Base-by-base conservation (phyloP, 2,888 invertebrate species). In the Imbricaverruca yamaguchii region DNA sequence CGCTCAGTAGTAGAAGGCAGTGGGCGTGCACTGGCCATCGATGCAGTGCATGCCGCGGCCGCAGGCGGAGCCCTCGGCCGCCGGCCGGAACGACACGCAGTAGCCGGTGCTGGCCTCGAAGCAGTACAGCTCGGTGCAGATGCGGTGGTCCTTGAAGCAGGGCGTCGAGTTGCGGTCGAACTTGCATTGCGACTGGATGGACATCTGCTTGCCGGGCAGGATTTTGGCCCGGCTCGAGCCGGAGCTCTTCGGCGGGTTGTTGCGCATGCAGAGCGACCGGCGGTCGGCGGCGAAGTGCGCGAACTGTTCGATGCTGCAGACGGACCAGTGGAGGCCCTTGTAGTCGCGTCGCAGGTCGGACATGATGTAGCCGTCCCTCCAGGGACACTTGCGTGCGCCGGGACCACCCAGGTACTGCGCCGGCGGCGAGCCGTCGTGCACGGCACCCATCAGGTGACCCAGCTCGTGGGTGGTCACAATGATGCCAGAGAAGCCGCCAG, bases 51-150 rank as follows among this genome's bases (percentile, higher is more conserved):
- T 57, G 56, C 79, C 79, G 11, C 57, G n/a, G 57, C 81, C 74
- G 57, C 81, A 81, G n/a, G 67, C 13, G 23, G 74, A 81, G 55
- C 81, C 81, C 74, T 81, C 81, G 21, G 81, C 81, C 18, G 81
- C 81, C 74, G 81, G 81, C n/a, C 81, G 65, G 56, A 18, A 56
- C 53, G 81, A 81, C 53, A 81, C 53, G 74, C 81, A 81, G 69
- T n/a, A 56, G 59, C 81, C 74, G 25, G 21, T 67, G 21, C n/a
- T 9, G 4, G 18, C 23, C 25, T 74, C 25, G 59, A 21, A 81
- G 57, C 74, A 74, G 57, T 39, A 74, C 6, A 80, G 81, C 74
- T 81, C 69, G 56, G 74, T 55, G 74, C 81, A 81, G 55, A 69
- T 77, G 21, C 74, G 21, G 12, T 65, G 53, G 55, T 69, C 74